Evolutionary conservation across 2,113 vertebrate genomes (phyloP).

Genomic region (Lichenostomus cassidix): DNA sequence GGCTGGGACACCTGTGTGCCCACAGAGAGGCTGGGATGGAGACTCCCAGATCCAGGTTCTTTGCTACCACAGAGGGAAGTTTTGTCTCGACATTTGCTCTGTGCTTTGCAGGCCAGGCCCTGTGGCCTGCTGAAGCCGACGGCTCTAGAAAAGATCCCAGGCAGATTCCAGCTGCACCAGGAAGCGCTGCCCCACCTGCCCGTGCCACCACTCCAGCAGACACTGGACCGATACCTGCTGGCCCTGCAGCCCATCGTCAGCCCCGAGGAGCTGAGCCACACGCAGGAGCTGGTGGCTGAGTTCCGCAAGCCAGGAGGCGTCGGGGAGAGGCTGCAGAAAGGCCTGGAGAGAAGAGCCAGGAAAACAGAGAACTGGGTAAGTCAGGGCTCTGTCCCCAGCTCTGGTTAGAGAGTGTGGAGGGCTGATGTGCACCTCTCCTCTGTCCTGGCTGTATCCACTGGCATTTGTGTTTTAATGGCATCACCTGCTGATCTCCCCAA

Average conservation of each 20-base stretch:
- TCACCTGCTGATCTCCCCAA: not conserved
- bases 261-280: conserved; percentile 83
- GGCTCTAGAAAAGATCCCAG: conserved; percentile 69
- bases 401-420: not conserved
- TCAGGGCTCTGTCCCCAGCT: not conserved
- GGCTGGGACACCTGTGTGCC: not conserved
- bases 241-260: conserved; percentile 88
- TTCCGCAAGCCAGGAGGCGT: conserved; percentile 84
- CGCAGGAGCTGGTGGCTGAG: conserved; percentile 79
- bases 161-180: conserved; percentile 89
- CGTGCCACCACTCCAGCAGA: conserved; percentile 87
- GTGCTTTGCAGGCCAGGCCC: conserved; percentile 77
- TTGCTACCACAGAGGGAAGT: not conserved
- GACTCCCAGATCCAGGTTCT: not conserved
- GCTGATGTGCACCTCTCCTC: not conserved
- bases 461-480: not conserved
- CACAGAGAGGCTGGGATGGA: not conserved
- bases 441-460: not conserved
- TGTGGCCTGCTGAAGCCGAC: conserved; percentile 82
- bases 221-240: conserved; percentile 86
- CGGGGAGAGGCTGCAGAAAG: conserved; percentile 88
- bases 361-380: conserved; percentile 92
- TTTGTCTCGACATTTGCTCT: conserved; percentile 31
- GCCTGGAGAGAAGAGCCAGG: conserved; percentile 84
- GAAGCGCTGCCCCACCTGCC: conserved; percentile 85